Conservation (phyloP, 2,888 invertebrate species). For the Magallana nippona region DNA sequence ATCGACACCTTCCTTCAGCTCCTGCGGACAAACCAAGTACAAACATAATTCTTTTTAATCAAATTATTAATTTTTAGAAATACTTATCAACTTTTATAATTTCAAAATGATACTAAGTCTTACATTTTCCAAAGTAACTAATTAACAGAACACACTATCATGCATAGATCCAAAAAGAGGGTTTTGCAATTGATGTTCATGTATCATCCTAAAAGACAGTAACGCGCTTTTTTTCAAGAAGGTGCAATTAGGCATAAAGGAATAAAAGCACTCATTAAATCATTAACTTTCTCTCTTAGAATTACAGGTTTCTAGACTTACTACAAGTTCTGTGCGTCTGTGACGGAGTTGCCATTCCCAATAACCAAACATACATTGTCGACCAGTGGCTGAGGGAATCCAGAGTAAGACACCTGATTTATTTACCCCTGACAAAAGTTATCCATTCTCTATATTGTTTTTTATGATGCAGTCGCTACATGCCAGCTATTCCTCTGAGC, state of each 20-base stretch:
- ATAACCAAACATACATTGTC: slow-evolving; percentile 79
- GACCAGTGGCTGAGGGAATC: slow-evolving; percentile 75
- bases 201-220: too few species aligned
- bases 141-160: background rate
- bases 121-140: background rate
- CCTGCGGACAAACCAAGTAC: slow-evolving; percentile 70
- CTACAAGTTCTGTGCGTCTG: slow-evolving; percentile 79
- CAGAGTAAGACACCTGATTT: slow-evolving; percentile 34
- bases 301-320: slow-evolving; percentile 77
- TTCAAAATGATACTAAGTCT: background rate
- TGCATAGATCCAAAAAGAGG: too few species aligned
- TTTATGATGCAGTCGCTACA: background rate
- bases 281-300: slow-evolving; percentile 63
- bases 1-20: slow-evolving; percentile 78
- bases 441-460: slow-evolving; percentile 6
- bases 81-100: background rate
- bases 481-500: background rate
- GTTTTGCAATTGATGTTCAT: too few species aligned
- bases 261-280: background rate
- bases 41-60: background rate
- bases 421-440: background rate
- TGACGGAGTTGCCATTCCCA: slow-evolving; percentile 78
- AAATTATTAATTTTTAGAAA: background rate
- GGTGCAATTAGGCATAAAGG: too few species aligned
- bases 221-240: too few species aligned